Evolutionary conservation across 2,888 invertebrate species (phyloP).

Genomic region (Operophtera brumata): DNA sequence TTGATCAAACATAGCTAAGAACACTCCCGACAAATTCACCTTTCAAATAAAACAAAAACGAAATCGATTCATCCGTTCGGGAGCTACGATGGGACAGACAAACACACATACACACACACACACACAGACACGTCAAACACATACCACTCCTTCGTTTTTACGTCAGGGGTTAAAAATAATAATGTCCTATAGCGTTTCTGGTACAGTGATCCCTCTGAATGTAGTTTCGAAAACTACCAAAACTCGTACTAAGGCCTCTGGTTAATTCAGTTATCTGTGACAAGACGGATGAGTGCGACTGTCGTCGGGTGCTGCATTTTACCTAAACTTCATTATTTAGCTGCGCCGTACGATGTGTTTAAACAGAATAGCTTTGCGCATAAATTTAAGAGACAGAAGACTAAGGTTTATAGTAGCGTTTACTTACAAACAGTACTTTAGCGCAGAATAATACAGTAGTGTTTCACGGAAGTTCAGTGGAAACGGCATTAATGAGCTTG

Average conservation of each 20-base stretch:
- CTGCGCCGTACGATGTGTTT: constrained; percentile 14
- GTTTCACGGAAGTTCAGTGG: not conserved
- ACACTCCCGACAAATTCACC: too few species aligned
- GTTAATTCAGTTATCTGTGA: not conserved
- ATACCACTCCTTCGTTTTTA: too few species aligned
- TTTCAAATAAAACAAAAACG: too few species aligned
- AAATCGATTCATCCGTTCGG: too few species aligned
- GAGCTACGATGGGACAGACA: too few species aligned
- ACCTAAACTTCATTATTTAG: constrained; percentile 26
- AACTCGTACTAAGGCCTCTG: not conserved
- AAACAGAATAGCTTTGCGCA: constrained; percentile 22
- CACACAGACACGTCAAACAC: too few species aligned
- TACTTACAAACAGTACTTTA: constrained; percentile 14
- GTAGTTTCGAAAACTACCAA: too few species aligned
- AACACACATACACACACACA: too few species aligned
- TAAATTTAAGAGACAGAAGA: constrained; percentile 20
- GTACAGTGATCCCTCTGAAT: too few species aligned
- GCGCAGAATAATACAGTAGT: constrained; percentile 4
- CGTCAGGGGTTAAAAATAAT: too few species aligned
- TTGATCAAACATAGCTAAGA: too few species aligned
- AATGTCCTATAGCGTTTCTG: too few species aligned
- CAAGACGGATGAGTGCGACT: constrained; percentile 24
- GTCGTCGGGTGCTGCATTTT: constrained; percentile 23
- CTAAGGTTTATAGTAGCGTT: constrained; percentile 18
- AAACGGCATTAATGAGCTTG: not conserved